Evolutionary conservation across 2,888 invertebrate species (phyloP).

Genomic region (Chaitophorus viminalis): DNA sequence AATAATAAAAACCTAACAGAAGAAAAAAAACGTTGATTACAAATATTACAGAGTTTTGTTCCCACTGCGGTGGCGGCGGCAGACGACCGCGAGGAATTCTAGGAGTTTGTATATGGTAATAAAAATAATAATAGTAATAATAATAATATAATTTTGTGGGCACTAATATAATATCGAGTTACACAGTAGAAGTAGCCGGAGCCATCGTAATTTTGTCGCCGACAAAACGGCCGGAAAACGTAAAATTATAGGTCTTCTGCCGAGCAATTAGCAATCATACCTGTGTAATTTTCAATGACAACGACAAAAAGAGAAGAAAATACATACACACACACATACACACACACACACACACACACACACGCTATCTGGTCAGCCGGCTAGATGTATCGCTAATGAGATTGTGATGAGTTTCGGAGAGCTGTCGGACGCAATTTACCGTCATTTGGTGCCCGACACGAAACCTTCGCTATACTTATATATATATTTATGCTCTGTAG

Average conservation of each 20-base stretch:
- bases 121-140: slow-evolving; percentile 11
- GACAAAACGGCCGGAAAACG: slow-evolving; percentile 62
- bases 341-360: not conserved
- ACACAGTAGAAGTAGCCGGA: slow-evolving; percentile 8
- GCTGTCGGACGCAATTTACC: slow-evolving; percentile 45
- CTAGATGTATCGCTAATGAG: slow-evolving; percentile 38
- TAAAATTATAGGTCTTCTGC: slow-evolving; percentile 55
- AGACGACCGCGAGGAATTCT: slow-evolving; percentile 38
- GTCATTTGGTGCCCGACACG: not conserved
- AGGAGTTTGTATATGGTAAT: not conserved
- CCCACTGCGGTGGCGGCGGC: slow-evolving; percentile 27
- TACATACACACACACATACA: not conserved
- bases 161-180: slow-evolving; percentile 33
- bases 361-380: not conserved
- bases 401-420: slow-evolving; percentile 58
- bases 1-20: not conserved
- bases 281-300: slow-evolving; percentile 54
- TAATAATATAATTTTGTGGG: slow-evolving; percentile 21
- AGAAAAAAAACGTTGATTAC: slow-evolving; percentile 50
- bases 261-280: slow-evolving; percentile 50
- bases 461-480: not conserved
- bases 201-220: slow-evolving; percentile 56
- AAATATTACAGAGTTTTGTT: slow-evolving; percentile 56
- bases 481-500: too few species aligned
- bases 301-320: slow-evolving; percentile 44